These are phyloP conservation scores for Rhinoraja longicauda DNA, from an alignment of 2,797 vertebrate species.

Conservation along the genomic window DNA sequence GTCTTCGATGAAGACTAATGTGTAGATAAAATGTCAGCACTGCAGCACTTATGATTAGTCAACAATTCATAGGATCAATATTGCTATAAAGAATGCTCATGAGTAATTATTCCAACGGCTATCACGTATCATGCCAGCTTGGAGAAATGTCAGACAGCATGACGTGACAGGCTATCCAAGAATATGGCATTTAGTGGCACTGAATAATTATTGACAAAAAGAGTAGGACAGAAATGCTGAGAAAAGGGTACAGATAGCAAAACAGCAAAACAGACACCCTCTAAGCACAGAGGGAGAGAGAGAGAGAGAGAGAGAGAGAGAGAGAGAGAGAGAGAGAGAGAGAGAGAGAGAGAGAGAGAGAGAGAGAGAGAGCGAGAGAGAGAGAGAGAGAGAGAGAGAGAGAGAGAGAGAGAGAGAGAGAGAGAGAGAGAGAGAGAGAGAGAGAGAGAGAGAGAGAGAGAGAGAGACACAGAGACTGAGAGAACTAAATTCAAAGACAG, in stretches of 20 bases:
- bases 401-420: neutral
- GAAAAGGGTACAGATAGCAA: neutral
- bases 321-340: neutral
- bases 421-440: neutral
- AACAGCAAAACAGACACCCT: neutral
- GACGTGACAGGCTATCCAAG: neutral
- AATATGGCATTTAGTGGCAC: neutral
- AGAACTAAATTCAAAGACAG: no score
- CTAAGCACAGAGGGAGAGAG: neutral
- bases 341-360: neutral
- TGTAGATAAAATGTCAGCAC: neutral
- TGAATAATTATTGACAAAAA: no score
- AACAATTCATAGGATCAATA: neutral
- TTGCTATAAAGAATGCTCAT: neutral
- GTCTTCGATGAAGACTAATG: neutral
- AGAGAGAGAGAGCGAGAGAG: neutral
- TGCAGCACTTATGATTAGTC: neutral
- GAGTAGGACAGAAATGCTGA: neutral
- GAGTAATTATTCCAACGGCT: neutral
- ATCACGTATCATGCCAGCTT: neutral
- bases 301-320: neutral
- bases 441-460: neutral
- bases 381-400: neutral
- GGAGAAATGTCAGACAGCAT: neutral
- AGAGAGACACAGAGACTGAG: no score